These are phyloP conservation scores for Adrianichthys oophorus DNA, from an alignment of 2,797 vertebrate species.

Conservation along the genomic window DNA sequence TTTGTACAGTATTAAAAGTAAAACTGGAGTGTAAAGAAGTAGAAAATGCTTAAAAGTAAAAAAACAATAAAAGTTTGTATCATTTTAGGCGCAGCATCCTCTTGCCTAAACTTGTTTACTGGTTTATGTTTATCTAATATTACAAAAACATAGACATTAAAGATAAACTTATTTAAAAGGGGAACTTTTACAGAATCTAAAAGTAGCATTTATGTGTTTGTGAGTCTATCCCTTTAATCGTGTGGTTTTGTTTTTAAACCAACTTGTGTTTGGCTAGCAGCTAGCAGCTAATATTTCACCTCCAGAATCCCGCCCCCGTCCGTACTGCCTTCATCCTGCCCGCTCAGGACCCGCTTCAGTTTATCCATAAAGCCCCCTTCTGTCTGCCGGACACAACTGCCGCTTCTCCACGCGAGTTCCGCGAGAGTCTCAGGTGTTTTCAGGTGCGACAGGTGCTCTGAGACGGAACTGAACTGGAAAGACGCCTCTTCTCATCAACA, in stretches of 20 bases:
- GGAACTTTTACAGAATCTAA: too few species aligned
- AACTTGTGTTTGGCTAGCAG: not conserved
- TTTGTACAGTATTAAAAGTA: too few species aligned
- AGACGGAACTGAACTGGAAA: not conserved
- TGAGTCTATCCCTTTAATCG: not conserved
- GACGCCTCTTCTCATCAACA: slow-evolving; percentile 30
- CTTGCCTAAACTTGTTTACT: too few species aligned
- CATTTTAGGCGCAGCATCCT: too few species aligned
- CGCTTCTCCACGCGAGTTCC: fast-evolving
- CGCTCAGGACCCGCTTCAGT: slow-evolving; percentile 83
- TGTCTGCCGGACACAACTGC: fast-evolving
- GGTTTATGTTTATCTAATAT: too few species aligned
- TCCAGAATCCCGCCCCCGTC: slow-evolving; percentile 77
- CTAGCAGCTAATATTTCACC: slow-evolving; percentile 51
- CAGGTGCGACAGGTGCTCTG: slow-evolving; percentile 6
- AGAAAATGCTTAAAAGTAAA: too few species aligned
- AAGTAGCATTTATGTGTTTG: too few species aligned
- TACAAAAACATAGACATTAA: too few species aligned
- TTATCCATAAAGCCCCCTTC: slow-evolving; percentile 80
- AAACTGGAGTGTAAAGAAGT: too few species aligned
- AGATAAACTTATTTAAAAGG: too few species aligned
- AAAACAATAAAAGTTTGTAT: too few species aligned
- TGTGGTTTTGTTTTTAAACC: not conserved
- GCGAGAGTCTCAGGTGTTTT: slow-evolving; percentile 2
- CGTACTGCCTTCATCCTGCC: slow-evolving; percentile 72